A percentile compares a stretch with the other conserved stretches of the same genome.
These are phyloP conservation scores for Drosophila planitibia DNA, from an alignment of 2,888 invertebrate genomes.

Conservation along the genomic window DNA sequence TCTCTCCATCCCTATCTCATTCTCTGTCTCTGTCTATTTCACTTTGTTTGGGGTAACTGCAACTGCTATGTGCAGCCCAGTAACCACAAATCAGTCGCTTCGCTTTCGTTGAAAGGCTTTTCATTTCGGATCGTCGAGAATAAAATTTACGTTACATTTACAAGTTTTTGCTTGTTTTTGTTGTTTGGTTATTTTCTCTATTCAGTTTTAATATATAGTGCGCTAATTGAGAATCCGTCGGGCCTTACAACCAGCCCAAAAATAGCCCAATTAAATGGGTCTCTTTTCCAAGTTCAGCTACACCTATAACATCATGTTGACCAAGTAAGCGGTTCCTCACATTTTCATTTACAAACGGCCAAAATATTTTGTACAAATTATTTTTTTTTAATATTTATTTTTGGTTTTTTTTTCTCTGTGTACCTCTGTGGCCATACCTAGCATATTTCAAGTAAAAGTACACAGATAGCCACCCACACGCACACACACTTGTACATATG, in stretches of 20 bases:
- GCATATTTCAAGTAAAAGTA: slow-evolving; percentile 2
- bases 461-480: background rate
- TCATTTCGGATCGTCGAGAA: background rate
- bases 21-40: background rate
- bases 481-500: background rate
- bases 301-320: slow-evolving; percentile 66
- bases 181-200: background rate
- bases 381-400: background rate
- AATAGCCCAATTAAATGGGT: slow-evolving; percentile 55
- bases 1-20: background rate
- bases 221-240: slow-evolving; percentile 55
- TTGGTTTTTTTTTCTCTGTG: background rate
- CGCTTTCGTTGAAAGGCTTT: slow-evolving; percentile 19
- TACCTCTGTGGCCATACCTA: background rate
- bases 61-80: slow-evolving; percentile 37
- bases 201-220: slow-evolving; percentile 9
- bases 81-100: slow-evolving; percentile 49
- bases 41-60: slow-evolving; percentile 27
- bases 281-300: slow-evolving; percentile 72
- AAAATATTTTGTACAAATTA: background rate
- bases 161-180: background rate
- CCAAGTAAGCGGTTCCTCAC: slow-evolving; percentile 56
- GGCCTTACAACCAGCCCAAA: slow-evolving; percentile 14
- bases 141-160: background rate
- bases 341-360: background rate